Evolutionary conservation across 2,797 vertebrate species (phyloP).

Genomic region (Karalla daura): DNA sequence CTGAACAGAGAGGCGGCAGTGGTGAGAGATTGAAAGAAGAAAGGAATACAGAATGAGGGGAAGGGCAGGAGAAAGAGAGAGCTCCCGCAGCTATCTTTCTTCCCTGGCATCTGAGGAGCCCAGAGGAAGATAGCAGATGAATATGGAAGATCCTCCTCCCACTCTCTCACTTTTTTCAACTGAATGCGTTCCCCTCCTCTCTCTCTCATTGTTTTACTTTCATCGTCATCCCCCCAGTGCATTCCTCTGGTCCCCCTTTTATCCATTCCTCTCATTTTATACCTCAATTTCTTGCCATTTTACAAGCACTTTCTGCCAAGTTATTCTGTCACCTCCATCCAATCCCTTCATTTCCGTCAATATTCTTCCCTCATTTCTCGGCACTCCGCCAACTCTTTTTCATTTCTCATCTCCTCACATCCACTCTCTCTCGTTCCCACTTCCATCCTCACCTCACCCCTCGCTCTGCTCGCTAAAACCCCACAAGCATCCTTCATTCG

Average conservation of each 20-base stretch:
- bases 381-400: neutral
- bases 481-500: constrained; percentile 20
- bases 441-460: neutral
- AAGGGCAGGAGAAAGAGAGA: constrained; percentile 55
- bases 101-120: constrained; percentile 66
- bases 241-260: neutral
- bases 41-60: constrained; percentile 68
- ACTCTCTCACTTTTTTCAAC: constrained; percentile 29
- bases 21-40: constrained; percentile 59
- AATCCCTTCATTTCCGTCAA: neutral
- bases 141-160: constrained; percentile 67
- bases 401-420: neutral
- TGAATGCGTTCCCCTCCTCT: constrained; percentile 17
- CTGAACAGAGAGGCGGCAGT: constrained; percentile 37
- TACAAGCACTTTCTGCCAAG: neutral
- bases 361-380: neutral
- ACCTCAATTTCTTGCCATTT: neutral
- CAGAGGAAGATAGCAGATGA: constrained; percentile 71
- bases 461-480: constrained; percentile 3
- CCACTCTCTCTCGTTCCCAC: neutral
- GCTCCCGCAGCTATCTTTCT: constrained; percentile 70
- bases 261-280: neutral
- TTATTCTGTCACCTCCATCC: neutral
- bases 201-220: constrained; percentile 25
- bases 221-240: neutral